phyloP scores from a whole-genome alignment of 2,113 vertebrate genomes.

The Menura novaehollandiae region DNA sequence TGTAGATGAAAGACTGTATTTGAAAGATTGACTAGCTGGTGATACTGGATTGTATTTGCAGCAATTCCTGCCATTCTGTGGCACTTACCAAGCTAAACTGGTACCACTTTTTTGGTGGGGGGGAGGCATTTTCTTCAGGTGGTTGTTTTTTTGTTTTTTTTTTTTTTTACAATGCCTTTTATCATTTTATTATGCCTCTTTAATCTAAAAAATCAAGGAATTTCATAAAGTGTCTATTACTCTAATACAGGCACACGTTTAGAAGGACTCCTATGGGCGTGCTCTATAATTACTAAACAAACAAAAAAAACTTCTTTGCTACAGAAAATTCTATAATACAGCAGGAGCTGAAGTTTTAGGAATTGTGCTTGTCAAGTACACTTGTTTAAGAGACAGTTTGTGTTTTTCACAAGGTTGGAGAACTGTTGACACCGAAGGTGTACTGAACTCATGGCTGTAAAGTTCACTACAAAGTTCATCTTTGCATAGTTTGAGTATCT shows the following conservation, averaged over 20 bases:
- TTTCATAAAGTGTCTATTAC: background rate
- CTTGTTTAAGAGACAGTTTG: background rate
- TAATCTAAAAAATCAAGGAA: background rate
- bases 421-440: background rate
- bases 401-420: background rate
- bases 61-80: background rate
- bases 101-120: fast-evolving
- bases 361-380: background rate
- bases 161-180: background rate
- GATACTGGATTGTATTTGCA: background rate
- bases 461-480: background rate
- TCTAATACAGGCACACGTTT: background rate
- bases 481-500: background rate
- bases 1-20: fast-evolving
- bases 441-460: background rate
- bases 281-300: background rate
- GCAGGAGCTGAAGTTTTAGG: background rate
- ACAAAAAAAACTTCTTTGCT: background rate
- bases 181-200: background rate
- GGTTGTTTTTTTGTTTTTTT: too few relatives aligned
- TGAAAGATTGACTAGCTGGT: background rate
- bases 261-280: background rate
- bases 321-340: background rate
- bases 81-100: background rate
- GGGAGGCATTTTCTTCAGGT: background rate